Percentiles rank a stretch among this genome's conserved stretches.
Conservation (phyloP, 2,888 invertebrate species). For the Phengaris alcon region DNA sequence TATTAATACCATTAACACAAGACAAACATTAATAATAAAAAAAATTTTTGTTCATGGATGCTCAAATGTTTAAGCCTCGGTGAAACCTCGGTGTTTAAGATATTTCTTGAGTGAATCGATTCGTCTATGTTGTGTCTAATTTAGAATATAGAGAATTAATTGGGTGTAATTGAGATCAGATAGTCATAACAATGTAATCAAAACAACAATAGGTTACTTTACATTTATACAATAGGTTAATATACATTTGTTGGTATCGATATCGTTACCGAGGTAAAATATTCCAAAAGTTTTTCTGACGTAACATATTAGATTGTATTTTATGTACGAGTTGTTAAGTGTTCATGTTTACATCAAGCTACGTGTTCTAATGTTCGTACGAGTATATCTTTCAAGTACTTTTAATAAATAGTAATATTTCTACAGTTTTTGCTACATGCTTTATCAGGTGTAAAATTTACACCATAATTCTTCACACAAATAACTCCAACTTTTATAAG, state of each 20-base stretch:
- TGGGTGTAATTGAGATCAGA: constrained; percentile 22
- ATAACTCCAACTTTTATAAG: too few relatives aligned
- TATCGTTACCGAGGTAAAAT: background rate
- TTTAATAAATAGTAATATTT: background rate
- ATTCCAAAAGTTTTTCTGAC: background rate
- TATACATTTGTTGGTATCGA: background rate
- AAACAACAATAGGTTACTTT: constrained; percentile 1
- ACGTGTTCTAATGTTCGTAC: background rate
- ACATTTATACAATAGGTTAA: too few relatives aligned
- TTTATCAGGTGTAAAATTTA: background rate
- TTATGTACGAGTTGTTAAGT: background rate
- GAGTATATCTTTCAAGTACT: background rate
- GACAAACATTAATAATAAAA: constrained; percentile 2
- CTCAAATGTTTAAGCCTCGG: background rate
- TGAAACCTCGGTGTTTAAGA: background rate
- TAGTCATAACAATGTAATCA: constrained; percentile 3
- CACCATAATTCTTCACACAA: background rate
- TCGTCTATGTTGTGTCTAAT: constrained; percentile 2
- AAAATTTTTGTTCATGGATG: background rate
- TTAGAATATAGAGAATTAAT: constrained; percentile 10
- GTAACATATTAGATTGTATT: background rate
- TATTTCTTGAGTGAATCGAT: constrained; percentile 1
- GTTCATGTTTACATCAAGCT: background rate
- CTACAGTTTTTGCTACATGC: background rate
- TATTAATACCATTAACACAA: constrained; percentile 1